Evolutionary conservation across 2,797 vertebrate genomes (phyloP).

Genomic region (Falco peregrinus): DNA sequence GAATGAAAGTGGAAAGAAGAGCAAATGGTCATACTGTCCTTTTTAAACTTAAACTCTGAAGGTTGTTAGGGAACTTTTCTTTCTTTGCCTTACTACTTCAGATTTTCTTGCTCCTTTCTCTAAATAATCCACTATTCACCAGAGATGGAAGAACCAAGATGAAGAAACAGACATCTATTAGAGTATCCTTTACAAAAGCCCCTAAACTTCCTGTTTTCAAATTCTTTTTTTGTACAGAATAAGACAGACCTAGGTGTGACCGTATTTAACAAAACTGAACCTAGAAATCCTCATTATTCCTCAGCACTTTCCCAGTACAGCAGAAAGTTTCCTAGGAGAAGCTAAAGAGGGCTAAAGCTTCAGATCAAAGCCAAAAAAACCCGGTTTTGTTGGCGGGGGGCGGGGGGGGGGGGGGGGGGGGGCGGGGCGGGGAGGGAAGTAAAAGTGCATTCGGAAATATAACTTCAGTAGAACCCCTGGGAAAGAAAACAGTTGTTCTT

Average conservation of each 20-base stretch:
- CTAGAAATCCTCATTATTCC: constrained; percentile 6
- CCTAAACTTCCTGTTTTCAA: not conserved
- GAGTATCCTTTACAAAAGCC: not conserved
- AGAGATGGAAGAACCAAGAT: not conserved
- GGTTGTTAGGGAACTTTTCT: not conserved
- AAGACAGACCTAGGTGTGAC: not conserved
- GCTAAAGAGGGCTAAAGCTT: not conserved
- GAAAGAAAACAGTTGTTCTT: not conserved
- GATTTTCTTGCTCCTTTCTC: not conserved
- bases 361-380: not conserved
- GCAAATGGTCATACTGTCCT: not conserved
- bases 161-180: not conserved
- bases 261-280: not conserved
- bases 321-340: not conserved
- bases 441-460: not conserved
- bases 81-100: not conserved
- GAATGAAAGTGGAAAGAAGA: constrained; percentile 18
- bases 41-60: constrained; percentile 29
- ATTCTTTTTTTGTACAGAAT: not conserved
- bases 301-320: not conserved
- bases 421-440: no score
- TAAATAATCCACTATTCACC: not conserved
- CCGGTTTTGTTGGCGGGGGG: not conserved
- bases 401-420: no score
- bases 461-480: not conserved